Conservation (phyloP, 2,113 vertebrate genomes). For the Oophaga pumilio region DNA sequence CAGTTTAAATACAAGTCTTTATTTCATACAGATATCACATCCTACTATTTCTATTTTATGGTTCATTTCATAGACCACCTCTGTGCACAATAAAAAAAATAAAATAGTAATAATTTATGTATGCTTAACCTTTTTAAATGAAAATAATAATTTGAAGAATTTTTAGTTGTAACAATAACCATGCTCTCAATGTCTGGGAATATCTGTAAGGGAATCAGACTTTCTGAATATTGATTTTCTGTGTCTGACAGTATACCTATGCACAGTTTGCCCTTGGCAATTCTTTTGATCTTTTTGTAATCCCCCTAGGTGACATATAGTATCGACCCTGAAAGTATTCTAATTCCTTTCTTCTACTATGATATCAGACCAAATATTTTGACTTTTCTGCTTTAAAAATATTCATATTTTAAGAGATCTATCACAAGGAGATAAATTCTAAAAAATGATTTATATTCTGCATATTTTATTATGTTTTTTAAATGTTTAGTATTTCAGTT, state of each 20-base stretch:
- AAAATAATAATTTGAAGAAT: not conserved
- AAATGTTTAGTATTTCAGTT: not conserved
- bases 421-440: no score
- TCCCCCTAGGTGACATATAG: constrained; percentile 16
- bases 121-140: not conserved
- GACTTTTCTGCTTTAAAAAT: not conserved
- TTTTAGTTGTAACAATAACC: not conserved
- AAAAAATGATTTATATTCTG: no score
- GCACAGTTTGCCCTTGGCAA: constrained; percentile 1
- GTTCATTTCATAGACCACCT: not conserved
- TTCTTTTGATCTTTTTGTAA: not conserved
- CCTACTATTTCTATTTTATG: not conserved
- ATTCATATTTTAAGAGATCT: not conserved
- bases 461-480: no score
- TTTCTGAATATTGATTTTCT: constrained; percentile 21
- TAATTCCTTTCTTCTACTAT: not conserved
- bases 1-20: no score
- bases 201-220: not conserved
- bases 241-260: not conserved
- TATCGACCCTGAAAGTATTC: constrained; percentile 2
- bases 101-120: not conserved
- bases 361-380: not conserved
- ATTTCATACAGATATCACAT: not conserved
- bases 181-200: not conserved
- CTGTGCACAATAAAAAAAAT: no score